Evolutionary conservation across 2,113 vertebrate genomes (phyloP).

Genomic region (Callipepla squamata): DNA sequence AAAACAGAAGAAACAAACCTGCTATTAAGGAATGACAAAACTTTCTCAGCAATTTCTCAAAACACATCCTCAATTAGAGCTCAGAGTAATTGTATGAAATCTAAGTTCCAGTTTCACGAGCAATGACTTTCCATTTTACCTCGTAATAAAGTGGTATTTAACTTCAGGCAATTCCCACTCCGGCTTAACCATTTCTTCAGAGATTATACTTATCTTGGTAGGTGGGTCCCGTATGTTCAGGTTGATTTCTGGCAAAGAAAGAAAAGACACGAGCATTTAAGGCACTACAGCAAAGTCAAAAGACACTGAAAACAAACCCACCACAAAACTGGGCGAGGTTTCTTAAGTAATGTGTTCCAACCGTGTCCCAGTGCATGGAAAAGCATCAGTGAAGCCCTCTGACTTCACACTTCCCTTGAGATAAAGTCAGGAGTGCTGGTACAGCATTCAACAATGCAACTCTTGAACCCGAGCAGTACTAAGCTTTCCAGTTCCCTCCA

Average conservation of each 20-base stretch:
- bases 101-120: neutral
- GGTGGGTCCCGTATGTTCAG: conserved; percentile 85
- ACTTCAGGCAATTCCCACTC: conserved; percentile 90
- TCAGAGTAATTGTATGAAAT: neutral
- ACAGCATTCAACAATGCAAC: neutral
- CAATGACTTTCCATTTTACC: conserved; percentile 72
- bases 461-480: neutral
- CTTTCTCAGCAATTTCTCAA: neutral
- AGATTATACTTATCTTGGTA: conserved; percentile 84
- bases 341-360: neutral
- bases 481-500: neutral
- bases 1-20: neutral
- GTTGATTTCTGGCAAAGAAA: conserved; percentile 83
- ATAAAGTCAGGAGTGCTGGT: neutral
- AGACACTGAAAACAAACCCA: neutral
- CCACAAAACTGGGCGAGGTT: neutral
- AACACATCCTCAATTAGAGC: neutral
- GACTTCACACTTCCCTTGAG: neutral
- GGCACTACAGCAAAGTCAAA: neutral
- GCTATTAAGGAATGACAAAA: neutral
- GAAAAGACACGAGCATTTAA: neutral
- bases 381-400: neutral
- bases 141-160: conserved; percentile 83
- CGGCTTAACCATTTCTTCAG: conserved; percentile 82
- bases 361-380: neutral